These are phyloP conservation scores for Ciconia stormi DNA, from an alignment of 2,113 vertebrate species.

Conservation along the genomic window DNA sequence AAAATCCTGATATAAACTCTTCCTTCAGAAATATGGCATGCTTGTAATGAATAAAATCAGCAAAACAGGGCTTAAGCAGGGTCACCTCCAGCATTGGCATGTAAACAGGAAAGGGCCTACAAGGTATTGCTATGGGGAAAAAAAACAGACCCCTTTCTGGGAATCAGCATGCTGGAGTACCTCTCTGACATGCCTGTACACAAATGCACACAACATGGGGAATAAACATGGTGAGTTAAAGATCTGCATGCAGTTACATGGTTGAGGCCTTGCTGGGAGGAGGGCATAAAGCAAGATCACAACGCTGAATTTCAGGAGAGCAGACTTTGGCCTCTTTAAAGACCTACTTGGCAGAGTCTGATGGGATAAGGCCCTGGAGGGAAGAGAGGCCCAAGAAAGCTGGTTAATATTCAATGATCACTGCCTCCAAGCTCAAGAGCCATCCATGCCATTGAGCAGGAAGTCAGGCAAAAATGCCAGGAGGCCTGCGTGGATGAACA, in stretches of 20 bases:
- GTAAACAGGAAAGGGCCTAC: not conserved
- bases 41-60: not conserved
- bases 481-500: not conserved
- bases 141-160: not conserved
- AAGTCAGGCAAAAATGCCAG: not conserved
- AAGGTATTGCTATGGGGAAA: not conserved
- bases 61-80: not conserved
- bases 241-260: not conserved
- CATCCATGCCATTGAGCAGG: not conserved
- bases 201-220: not conserved
- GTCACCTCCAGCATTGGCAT: not conserved
- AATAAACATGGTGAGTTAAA: not conserved
- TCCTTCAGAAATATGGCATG: not conserved
- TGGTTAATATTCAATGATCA: not conserved
- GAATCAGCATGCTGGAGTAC: not conserved
- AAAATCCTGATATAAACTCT: not conserved
- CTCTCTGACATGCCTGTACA: not conserved
- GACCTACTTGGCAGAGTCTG: not conserved
- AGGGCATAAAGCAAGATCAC: not conserved
- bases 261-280: not conserved
- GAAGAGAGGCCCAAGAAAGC: not conserved
- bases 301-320: not conserved
- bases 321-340: not conserved
- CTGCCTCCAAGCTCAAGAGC: not conserved
- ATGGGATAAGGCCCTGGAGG: not conserved